Evolutionary conservation across 2,797 vertebrate genomes (phyloP).

Genomic region (Sebastes variabilis): DNA sequence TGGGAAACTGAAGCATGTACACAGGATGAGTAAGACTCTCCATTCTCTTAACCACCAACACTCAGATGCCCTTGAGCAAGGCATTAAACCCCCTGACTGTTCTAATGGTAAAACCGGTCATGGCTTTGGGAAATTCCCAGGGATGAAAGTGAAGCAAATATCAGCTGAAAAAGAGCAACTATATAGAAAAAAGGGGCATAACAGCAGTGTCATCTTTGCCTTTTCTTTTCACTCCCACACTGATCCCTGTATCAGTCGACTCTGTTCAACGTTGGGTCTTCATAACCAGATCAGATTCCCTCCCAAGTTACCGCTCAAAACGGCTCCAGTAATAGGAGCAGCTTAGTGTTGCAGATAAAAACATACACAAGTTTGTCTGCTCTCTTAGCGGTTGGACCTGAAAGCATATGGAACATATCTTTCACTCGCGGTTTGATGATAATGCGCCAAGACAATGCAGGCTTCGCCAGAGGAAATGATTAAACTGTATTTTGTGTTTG

Average conservation of each 20-base stretch:
- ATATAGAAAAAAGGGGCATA: not conserved
- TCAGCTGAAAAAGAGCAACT: not conserved
- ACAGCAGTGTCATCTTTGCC: constrained; percentile 50
- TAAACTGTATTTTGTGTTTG: constrained; percentile 37
- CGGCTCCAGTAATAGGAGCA: constrained; percentile 20
- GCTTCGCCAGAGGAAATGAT: constrained; percentile 42
- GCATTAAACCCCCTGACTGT: not conserved
- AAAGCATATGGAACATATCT: constrained; percentile 45
- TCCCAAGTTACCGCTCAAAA: constrained; percentile 22
- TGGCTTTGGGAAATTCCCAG: constrained; percentile 8
- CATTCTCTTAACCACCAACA: not conserved
- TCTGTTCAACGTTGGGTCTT: constrained; percentile 17
- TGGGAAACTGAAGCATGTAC: constrained; percentile 1
- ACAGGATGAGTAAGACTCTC: constrained; percentile 5
- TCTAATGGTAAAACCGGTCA: not conserved
- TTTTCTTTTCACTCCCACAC: constrained; percentile 43
- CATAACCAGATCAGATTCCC: constrained; percentile 26
- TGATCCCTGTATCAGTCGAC: constrained; percentile 32
- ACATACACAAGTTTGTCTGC: constrained; percentile 21
- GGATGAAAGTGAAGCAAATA: not conserved
- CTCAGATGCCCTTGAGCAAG: constrained; percentile 24
- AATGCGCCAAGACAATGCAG: constrained; percentile 31
- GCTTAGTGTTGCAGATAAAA: constrained; percentile 18
- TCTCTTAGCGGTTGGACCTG: constrained; percentile 12
- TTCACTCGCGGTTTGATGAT: constrained; percentile 31